Evolutionary conservation across 2,888 invertebrate species (phyloP), one percentile per base, ranked within the genome.

Genomic region (Trisateles emortualis): DNA sequence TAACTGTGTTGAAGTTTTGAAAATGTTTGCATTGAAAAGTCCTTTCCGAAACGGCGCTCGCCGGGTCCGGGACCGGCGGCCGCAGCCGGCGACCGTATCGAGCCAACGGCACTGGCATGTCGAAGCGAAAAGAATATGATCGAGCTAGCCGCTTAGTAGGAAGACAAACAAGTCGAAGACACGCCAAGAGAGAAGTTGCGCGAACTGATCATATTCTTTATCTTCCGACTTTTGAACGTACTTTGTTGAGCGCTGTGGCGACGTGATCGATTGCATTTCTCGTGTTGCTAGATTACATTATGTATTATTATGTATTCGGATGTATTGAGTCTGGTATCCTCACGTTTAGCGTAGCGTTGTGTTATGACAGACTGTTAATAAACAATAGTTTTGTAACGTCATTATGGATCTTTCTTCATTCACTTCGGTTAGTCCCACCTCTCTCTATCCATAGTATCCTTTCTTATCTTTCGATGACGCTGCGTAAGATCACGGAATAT

Each of bases 1-100:
- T 91, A 89, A 86, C 88, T 92, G 86, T 90, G 86, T 92, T 90
- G 91, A 92, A 93, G 92, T 92, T 88, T 91, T 89, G 90, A 90
- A 92, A 91, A 90, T 90, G 81, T 92, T 90, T 88, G 84, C 26
- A 84, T 89, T 86, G 90, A 91, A 91, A 88, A 83, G 83, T 81
- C 81, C 74, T 88, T 86, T 87, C 83, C 81, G 84, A 87, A 90
- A 86, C 78, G 87, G 88, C 87, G 84, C 78, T 84, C 77, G 87
- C 87, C 84, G 87, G 88, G 84, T 79, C 73, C 77, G 81, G 82
- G 79, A 78, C 81, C 79, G 82, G 81, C 79, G 79, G 79, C 82
- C 79, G 82, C 78, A 79, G 78, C 76, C 77, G 77, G 74, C 72
- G 73, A 78, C 75, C 78, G 79, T 72, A 77, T 72, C 74, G 80